Conservation (phyloP, 2,888 invertebrate genomes). For the Lasioglossum pauxillum region DNA sequence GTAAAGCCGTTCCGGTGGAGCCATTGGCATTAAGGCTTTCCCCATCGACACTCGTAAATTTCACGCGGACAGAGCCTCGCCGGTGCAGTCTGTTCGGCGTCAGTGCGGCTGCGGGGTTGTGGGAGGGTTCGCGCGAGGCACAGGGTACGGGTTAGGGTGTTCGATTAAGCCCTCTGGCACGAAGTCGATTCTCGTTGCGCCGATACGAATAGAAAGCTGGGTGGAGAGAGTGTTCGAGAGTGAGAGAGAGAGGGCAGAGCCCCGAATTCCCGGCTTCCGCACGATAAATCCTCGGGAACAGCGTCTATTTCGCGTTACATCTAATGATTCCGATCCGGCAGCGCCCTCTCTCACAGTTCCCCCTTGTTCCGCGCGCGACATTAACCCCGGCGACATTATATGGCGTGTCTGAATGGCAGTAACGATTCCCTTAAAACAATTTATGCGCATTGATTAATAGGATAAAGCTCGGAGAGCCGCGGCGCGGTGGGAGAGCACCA, state of each 20-base stretch:
- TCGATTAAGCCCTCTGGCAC: conserved; percentile 36
- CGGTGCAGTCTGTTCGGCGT: conserved; percentile 26
- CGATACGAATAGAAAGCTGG: conserved; percentile 42
- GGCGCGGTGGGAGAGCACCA: conserved; percentile 19
- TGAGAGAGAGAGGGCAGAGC: conserved; percentile 8
- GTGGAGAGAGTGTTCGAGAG: neutral
- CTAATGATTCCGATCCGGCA: conserved; percentile 69
- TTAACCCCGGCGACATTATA: conserved; percentile 68
- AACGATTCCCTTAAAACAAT: conserved; percentile 76
- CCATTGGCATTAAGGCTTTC: conserved; percentile 28
- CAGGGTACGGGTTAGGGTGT: conserved; percentile 6
- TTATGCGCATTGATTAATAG: conserved; percentile 76
- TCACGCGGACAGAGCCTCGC: conserved; percentile 18
- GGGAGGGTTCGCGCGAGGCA: neutral
- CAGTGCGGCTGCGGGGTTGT: conserved; percentile 12
- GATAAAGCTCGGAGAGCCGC: conserved; percentile 67
- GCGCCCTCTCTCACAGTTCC: conserved; percentile 40
- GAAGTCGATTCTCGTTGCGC: conserved; percentile 42
- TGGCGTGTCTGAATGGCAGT: conserved; percentile 70
- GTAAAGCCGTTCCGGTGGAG: conserved; percentile 6
- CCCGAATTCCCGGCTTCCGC: conserved; percentile 61
- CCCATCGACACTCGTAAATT: conserved; percentile 43
- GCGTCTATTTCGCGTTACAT: conserved; percentile 68
- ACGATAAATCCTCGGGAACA: conserved; percentile 64
- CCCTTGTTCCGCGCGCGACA: conserved; percentile 69